Evolutionary conservation across 2,888 invertebrate genomes (phyloP).

Genomic region (Agrotis ipsilon): DNA sequence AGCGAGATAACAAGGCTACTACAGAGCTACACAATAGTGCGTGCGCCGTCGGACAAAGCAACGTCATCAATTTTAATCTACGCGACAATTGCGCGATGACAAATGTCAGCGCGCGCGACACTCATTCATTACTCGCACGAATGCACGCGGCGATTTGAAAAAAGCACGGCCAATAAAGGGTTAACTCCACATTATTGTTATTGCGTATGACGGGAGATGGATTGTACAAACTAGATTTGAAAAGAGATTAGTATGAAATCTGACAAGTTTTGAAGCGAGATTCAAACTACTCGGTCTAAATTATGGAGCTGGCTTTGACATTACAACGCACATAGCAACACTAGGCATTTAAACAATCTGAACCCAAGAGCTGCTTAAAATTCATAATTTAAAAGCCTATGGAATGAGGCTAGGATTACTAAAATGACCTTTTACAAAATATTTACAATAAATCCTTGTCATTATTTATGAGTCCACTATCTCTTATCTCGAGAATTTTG

Average conservation of each 20-base stretch:
- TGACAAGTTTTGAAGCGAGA: conserved; percentile 27
- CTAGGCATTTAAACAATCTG: conserved; percentile 26
- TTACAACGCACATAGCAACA: conserved; percentile 17
- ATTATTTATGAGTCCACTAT: conserved; percentile 64
- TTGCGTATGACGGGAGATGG: conserved; percentile 78
- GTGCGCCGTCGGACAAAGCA: conserved; percentile 85
- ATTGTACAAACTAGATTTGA: conserved; percentile 66
- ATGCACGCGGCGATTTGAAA: conserved; percentile 82
- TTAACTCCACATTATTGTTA: conserved; percentile 85
- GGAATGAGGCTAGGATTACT: conserved; percentile 49
- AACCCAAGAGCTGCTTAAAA: conserved; percentile 44
- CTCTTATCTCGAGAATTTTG: conserved; percentile 69
- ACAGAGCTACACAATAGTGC: conserved; percentile 79
- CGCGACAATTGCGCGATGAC: conserved; percentile 90
- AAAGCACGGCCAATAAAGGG: conserved; percentile 88
- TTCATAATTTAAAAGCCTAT: conserved; percentile 45
- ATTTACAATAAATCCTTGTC: conserved; percentile 70
- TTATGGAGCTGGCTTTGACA: neutral
- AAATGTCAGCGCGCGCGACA: conserved; percentile 88
- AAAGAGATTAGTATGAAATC: conserved; percentile 44
- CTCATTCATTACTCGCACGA: conserved; percentile 87
- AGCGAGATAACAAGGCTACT: conserved; percentile 80
- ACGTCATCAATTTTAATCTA: conserved; percentile 91
- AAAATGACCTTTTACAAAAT: conserved; percentile 66
- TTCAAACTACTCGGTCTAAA: neutral